phyloP scores from a whole-genome alignment of 1,140 invertebrate species.

The Campoletis sonorensis region DNA sequence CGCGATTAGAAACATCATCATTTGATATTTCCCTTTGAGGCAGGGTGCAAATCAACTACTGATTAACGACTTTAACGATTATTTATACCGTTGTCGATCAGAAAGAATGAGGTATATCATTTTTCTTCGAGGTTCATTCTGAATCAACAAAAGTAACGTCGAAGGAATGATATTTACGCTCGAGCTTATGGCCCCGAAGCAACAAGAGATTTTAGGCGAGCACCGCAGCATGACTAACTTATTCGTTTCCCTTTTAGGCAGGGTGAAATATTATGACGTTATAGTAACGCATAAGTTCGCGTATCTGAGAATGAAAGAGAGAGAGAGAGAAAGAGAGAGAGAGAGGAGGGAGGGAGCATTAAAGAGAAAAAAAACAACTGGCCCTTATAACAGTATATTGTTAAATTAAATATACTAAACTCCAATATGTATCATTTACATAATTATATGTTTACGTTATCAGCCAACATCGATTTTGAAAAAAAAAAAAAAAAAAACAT shows the following conservation, averaged over 20 bases:
- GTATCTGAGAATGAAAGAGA: conserved; percentile 54
- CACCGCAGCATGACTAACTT: conserved; percentile 64
- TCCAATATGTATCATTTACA: conserved; percentile 20
- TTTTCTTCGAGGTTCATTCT: too few species aligned
- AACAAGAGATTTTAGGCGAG: conserved; percentile 60
- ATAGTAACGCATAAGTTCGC: conserved; percentile 54
- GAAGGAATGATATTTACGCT: conserved; percentile 44
- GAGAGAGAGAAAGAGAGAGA: neutral
- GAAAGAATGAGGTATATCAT: conserved; percentile 10
- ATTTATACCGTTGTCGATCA: conserved; percentile 59
- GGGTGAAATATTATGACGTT: conserved; percentile 60
- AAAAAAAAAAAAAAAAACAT: too few species aligned
- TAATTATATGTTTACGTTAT: neutral
- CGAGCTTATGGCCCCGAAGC: conserved; percentile 56
- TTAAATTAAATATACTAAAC: conserved; percentile 14
- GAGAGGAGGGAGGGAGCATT: neutral
- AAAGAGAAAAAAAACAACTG: conserved; percentile 27
- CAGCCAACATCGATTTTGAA: neutral
- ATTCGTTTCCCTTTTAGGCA: conserved; percentile 64
- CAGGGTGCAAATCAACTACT: conserved; percentile 62
- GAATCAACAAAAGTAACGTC: neutral
- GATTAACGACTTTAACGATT: conserved; percentile 55
- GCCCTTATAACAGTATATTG: conserved; percentile 38
- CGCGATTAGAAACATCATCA: conserved; percentile 48
- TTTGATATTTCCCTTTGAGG: conserved; percentile 64